Evolutionary conservation across 2,797 vertebrate species (phyloP).

Genomic region (Hirundo rustica): DNA sequence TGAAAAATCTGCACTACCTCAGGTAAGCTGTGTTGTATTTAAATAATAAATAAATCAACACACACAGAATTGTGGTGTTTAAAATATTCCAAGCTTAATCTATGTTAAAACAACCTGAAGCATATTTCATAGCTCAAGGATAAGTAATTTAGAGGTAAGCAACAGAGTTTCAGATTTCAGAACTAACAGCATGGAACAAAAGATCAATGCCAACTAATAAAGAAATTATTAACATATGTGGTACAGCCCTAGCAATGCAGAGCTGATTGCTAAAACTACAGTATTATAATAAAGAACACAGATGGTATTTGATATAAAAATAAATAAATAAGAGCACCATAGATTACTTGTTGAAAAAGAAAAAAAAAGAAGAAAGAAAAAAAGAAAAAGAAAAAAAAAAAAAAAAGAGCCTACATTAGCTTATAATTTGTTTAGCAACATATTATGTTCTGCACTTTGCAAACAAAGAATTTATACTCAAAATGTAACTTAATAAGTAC

Average conservation of each 20-base stretch:
- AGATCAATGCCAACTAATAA: neutral
- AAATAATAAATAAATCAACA: neutral
- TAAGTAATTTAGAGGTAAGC: neutral
- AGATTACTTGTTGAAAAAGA: neutral
- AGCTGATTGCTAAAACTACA: neutral
- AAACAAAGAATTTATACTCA: neutral
- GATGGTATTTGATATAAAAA: conserved; percentile 18
- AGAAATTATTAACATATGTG: conserved; percentile 21
- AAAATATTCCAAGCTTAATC: neutral
- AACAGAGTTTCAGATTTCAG: neutral
- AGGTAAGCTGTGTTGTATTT: neutral
- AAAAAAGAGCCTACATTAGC: neutral
- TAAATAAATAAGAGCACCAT: neutral
- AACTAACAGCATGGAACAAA: neutral
- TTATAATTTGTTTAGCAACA: conserved; percentile 6
- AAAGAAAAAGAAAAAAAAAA: neutral
- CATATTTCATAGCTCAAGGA: neutral
- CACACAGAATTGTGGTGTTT: neutral
- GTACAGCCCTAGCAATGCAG: neutral
- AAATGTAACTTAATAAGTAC: neutral
- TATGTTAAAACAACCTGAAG: neutral
- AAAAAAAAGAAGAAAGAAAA: too few species aligned
- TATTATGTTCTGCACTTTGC: neutral
- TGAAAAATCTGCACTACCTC: neutral
- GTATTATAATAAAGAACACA: neutral